Base-by-base conservation (phyloP, 2,113 vertebrate species). In the Alligator mississippiensis region DNA sequence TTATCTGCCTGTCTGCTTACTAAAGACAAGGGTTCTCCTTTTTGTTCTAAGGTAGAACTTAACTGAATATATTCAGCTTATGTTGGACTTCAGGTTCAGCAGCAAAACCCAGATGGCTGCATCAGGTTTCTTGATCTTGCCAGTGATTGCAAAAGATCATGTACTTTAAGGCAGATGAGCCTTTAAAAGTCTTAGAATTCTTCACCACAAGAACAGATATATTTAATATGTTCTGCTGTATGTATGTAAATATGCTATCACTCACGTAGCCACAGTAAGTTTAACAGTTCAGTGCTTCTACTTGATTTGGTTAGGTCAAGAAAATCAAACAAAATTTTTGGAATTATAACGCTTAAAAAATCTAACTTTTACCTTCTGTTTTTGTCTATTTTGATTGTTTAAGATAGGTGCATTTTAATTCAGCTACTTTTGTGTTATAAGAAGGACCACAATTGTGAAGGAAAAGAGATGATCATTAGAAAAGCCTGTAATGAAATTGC, bases 31-130 rank as follows among this genome's bases (percentile, higher is more conserved):
- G 34, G 47, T 11, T 75, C 8, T 28, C 61, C 25, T 24, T 17
- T 27, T 87, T 14, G 63, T 28, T n/a, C 13, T 4, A 1, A 54
- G 55, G 27, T 25, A 87, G 80, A 79, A 57, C 54, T 24, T 10
- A 6, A 0, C 6, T 4, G 4, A 5, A 15, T n/a, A 12, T 2
- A 0, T 84, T 78, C 38, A 55, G 21, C 68, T 64, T 93, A 0
- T 22, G 2, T 60, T 82, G 79, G 57, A 80, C 28, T 85, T n/a
- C 8, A 13, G 68, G 47, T 27, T 18, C 28, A 82, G 78, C 91
- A 89, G 68, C 5, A 27, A 70, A 60, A 13, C 72, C 55, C 2
- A 3, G 28, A 77, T 77, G 90, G 81, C 85, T 90, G 87, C 85
- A 61, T 82, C 0, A 0, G 21, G 92, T 88, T 76, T 30, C 87